Evolutionary conservation across 1,140 invertebrate genomes (phyloP), one percentile per base, ranked within the genome.

Genomic region (Pseudobourletiella spinata): DNA sequence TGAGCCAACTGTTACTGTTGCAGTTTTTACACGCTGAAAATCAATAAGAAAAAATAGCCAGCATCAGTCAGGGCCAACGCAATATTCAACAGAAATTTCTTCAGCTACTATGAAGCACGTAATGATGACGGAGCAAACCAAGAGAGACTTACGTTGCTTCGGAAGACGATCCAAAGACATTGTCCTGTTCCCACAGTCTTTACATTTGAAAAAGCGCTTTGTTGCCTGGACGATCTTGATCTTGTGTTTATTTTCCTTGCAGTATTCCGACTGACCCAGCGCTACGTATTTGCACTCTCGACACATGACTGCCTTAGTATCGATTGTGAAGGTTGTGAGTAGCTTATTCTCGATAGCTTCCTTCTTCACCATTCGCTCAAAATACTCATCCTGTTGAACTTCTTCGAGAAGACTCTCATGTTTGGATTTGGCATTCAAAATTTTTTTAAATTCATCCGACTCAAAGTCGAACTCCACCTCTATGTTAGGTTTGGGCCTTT

Each of bases 341-440:
- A 96, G 92, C 76, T 95, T 95, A 58, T 93, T 86, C 74, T 96
- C 93, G 81, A 95, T 84, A 66, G 81, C 81, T 76, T 97, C 93
- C 72, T 91, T 95, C 64, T 84, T 84, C 74, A 95, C 91, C 54
- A 95, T 73, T 72, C 87, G 87, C 62, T 84, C 81, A 66, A 95
- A 96, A 74, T 96, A 95, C 68, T 89, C 84, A 69, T 88, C 80
- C 54, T 84, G 77, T 52, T 93, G 84, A 28, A 84, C 81, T 64
- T 82, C 75, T 69, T 88, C 80, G 2, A 91, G 79, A 16, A 93
- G 77, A 73, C 88, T 84, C 4, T 79, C 77, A 74, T 95, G 88
- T 24, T 81, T 76, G 0, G 91, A 93, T 54, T 83, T 86, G 0
- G 81, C 79, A 70, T 89, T 86, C 74, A 95, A 79, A 67, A 95